Conservation (phyloP, 2,113 vertebrate species). For the Benitochromis conjunctus region DNA sequence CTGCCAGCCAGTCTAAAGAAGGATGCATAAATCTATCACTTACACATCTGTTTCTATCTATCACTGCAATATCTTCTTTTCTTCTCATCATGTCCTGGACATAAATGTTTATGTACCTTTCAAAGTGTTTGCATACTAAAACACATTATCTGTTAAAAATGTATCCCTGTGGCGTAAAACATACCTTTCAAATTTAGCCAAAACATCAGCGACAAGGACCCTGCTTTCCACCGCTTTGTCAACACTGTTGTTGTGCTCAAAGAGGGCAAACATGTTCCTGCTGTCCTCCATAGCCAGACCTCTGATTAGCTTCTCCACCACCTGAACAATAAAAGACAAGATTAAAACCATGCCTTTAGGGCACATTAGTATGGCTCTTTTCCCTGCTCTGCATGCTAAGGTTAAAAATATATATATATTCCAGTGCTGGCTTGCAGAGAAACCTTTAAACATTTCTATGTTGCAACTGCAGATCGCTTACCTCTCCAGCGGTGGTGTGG, state of each 20-base stretch:
- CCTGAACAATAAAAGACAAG: constrained; percentile 66
- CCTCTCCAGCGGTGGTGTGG: constrained; percentile 78
- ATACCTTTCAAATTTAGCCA: constrained; percentile 98
- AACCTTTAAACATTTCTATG: neutral
- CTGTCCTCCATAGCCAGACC: constrained; percentile 98
- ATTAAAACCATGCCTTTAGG: neutral
- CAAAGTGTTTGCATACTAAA: neutral
- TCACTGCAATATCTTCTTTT: neutral
- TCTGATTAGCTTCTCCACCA: constrained; percentile 96
- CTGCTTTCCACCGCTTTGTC: constrained; percentile 95
- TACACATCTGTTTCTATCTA: neutral
- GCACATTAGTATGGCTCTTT: neutral
- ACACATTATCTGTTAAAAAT: neutral
- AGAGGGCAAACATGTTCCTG: constrained; percentile 97
- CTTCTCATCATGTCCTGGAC: neutral
- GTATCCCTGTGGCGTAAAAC: neutral
- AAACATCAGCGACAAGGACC: constrained; percentile 89
- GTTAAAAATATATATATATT: neutral
- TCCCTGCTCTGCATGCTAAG: neutral
- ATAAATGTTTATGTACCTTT: neutral
- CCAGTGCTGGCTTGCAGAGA: neutral
- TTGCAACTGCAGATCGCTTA: neutral
- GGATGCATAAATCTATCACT: neutral
- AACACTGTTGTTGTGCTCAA: constrained; percentile 88
- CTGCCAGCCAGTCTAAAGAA: constrained; percentile 76